A percentile compares a stretch with the other conserved stretches of the same genome.
Conservation (phyloP, 1,140 invertebrate genomes). For the Apis dorsata region DNA sequence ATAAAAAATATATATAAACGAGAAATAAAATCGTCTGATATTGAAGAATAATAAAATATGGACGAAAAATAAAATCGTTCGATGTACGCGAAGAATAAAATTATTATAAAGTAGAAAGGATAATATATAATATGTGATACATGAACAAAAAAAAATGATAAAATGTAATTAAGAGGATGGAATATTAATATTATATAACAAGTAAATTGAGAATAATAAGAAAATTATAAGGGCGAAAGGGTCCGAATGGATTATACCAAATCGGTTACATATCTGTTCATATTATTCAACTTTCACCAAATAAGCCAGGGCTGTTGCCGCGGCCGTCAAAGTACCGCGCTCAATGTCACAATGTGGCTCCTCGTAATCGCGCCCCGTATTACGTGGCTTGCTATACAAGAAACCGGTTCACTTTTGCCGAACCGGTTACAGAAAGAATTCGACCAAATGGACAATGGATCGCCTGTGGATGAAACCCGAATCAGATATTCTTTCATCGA, state of each 20-base stretch:
- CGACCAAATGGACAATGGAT: constrained; percentile 29
- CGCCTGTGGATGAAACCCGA: constrained; percentile 4
- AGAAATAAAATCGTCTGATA: background rate
- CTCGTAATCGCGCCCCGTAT: constrained; percentile 63
- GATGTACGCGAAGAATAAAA: background rate
- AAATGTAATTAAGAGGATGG: background rate
- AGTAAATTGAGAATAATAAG: background rate
- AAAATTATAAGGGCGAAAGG: background rate
- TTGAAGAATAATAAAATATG: background rate
- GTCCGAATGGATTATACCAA: background rate
- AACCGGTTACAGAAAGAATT: constrained; percentile 48
- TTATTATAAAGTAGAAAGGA: background rate
- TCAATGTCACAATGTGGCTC: constrained; percentile 63
- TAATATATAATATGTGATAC: background rate
- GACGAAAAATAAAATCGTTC: background rate
- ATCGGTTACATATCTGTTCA: constrained; percentile 27
- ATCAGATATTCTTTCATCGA: background rate
- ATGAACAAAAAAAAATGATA: background rate
- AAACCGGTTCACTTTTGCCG: constrained; percentile 58
- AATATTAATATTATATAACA: background rate
- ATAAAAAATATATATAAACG: background rate
- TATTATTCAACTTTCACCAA: constrained; percentile 60
- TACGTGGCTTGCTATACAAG: constrained; percentile 45
- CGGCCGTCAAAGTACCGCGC: constrained; percentile 63
- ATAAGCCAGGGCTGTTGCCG: constrained; percentile 41